Conservation (phyloP, 2,888 invertebrate genomes). For the Phyllotreta striolata region DNA sequence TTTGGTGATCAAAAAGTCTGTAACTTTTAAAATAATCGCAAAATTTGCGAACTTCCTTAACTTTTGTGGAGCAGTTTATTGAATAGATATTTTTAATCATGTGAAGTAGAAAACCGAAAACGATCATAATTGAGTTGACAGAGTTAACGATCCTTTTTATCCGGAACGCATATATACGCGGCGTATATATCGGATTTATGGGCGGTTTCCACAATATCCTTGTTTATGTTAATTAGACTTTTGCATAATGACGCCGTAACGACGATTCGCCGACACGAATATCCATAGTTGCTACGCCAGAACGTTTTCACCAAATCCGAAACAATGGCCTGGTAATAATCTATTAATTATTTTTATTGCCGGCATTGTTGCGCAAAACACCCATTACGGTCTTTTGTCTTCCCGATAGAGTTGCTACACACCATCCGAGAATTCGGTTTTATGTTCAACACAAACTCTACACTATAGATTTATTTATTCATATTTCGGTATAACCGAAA, state of each 20-base stretch:
- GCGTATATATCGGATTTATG: conserved; percentile 22
- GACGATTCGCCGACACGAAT: conserved; percentile 36
- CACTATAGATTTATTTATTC: too few species aligned
- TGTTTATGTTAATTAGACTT: conserved; percentile 38
- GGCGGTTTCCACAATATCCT: conserved; percentile 35
- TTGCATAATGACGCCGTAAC: conserved; percentile 39
- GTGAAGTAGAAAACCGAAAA: background rate
- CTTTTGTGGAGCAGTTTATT: too few species aligned
- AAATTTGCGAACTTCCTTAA: too few species aligned
- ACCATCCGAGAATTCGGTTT: conserved; percentile 37
- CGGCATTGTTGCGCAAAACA: conserved; percentile 41
- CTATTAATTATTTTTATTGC: conserved; percentile 44
- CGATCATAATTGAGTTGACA: conserved; percentile 19
- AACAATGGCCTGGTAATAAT: conserved; percentile 47
- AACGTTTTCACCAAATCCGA: conserved; percentile 42
- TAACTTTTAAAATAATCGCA: too few species aligned
- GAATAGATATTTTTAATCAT: background rate
- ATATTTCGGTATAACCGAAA: too few species aligned
- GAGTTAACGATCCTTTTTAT: conserved; percentile 10
- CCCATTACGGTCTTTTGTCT: conserved; percentile 44
- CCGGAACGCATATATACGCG: background rate
- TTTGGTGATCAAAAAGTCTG: too few species aligned
- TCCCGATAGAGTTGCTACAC: conserved; percentile 42
- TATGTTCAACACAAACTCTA: conserved; percentile 10
- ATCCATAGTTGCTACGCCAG: conserved; percentile 36